Percentiles rank a stretch among this genome's conserved stretches.
Conservation (phyloP, 1,140 invertebrate species). For the Brachionus sp. region DNA sequence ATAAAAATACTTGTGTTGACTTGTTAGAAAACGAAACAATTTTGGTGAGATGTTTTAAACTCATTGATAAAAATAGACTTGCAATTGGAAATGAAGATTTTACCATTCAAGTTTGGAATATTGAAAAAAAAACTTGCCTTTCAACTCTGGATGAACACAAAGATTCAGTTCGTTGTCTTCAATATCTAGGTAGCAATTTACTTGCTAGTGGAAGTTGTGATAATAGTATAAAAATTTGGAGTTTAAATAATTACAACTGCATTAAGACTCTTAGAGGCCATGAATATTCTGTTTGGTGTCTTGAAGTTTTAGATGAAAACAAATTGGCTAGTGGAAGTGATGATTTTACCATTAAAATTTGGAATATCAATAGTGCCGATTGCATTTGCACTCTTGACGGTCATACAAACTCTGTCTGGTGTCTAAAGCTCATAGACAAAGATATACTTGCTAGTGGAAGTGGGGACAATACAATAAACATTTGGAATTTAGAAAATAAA, state of each 20-base stretch:
- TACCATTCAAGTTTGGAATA: neutral
- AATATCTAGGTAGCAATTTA: neutral
- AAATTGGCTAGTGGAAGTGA: neutral
- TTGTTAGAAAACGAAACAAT: neutral
- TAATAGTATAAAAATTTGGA: neutral
- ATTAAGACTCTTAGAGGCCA: neutral
- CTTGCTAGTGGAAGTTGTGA: neutral
- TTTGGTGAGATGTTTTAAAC: neutral
- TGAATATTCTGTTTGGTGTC: neutral
- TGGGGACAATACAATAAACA: neutral
- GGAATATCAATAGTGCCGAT: neutral
- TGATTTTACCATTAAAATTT: neutral
- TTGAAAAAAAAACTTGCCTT: neutral
- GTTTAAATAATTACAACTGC: neutral
- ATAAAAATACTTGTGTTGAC: neutral
- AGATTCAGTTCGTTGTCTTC: neutral
- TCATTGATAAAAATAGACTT: neutral
- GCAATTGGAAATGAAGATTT: neutral
- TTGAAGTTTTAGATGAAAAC: neutral
- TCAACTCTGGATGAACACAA: neutral
- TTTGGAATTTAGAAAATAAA: neutral
- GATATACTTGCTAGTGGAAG: neutral
- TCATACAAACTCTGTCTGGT: neutral
- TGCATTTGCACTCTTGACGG: neutral
- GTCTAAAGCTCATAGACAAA: neutral